Conservation (phyloP, 37 sponge, comb jelly and placozoan species). For the Dysidea cf. avara region DNA sequence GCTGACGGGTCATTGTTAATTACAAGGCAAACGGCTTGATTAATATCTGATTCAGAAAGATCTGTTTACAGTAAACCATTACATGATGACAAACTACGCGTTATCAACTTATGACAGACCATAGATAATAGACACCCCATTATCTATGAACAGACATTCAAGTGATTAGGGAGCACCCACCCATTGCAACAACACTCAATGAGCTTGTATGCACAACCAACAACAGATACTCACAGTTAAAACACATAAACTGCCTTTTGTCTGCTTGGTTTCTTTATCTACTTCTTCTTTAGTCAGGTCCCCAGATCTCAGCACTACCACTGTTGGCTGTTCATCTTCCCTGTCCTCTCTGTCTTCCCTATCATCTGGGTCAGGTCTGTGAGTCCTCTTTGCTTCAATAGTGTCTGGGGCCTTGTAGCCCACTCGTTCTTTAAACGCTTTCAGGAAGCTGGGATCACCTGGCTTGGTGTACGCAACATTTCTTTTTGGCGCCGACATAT, state of each 20-base stretch:
- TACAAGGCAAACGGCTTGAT: too few species aligned
- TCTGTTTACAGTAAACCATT: too few species aligned
- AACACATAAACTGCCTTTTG: background rate
- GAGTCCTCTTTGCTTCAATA: slow-evolving; percentile 52
- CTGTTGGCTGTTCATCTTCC: slow-evolving; percentile 67
- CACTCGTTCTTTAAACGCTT: slow-evolving; percentile 59
- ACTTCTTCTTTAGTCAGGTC: slow-evolving; percentile 52
- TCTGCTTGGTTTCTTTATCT: background rate
- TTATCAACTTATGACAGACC: too few species aligned
- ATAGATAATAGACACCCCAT: too few species aligned
- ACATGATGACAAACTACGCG: too few species aligned
- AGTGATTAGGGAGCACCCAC: too few species aligned
- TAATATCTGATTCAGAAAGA: too few species aligned
- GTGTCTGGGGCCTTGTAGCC: slow-evolving; percentile 65
- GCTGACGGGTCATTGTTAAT: too few species aligned
- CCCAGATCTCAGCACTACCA: slow-evolving; percentile 51
- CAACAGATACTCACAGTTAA: background rate
- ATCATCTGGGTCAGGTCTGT: slow-evolving; percentile 24
- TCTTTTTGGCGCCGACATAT: slow-evolving; percentile 61
- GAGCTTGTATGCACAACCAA: too few species aligned
- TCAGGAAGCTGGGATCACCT: slow-evolving; percentile 59
- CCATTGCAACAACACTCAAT: too few species aligned
- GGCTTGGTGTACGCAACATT: slow-evolving; percentile 69
- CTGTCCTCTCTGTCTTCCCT: slow-evolving; percentile 49
- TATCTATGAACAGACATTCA: too few species aligned